phyloP scores from a whole-genome alignment of 2,888 invertebrate genomes.

The Drymonia ruficornis region DNA sequence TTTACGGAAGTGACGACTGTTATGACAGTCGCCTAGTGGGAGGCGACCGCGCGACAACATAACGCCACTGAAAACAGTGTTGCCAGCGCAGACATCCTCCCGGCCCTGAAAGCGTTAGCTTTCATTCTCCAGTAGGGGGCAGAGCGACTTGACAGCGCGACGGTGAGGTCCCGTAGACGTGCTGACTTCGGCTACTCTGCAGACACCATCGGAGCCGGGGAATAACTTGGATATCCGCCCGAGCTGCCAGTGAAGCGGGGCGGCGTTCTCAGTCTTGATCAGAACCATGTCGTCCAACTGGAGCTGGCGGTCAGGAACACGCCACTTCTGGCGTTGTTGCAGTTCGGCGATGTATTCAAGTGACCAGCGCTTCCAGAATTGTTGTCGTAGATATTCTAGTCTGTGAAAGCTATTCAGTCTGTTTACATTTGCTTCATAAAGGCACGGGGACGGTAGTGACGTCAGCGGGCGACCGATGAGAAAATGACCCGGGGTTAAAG shows the following conservation, averaged over 20 bases:
- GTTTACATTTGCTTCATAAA: no score
- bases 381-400: slow-evolving; percentile 11
- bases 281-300: slow-evolving; percentile 10
- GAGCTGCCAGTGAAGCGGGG: slow-evolving; percentile 10
- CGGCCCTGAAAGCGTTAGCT: not conserved
- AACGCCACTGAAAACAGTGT: no score
- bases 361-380: slow-evolving; percentile 20
- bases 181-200: slow-evolving; percentile 4
- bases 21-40: no score
- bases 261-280: slow-evolving; percentile 7
- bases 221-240: slow-evolving; percentile 8
- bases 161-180: not conserved
- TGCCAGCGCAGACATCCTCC: no score
- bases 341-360: slow-evolving; percentile 15
- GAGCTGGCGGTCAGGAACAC: not conserved
- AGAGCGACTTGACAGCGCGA: not conserved
- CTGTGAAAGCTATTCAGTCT: not conserved
- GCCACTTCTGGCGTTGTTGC: slow-evolving; percentile 14
- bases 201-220: slow-evolving; percentile 6
- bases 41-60: no score
- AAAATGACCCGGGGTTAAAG: slow-evolving; percentile 8
- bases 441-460: slow-evolving; percentile 1
- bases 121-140: slow-evolving; percentile 1
- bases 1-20: no score
- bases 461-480: slow-evolving; percentile 8